Base-by-base conservation (phyloP, 2,113 vertebrate genomes). In the Lycaon pictus region DNA sequence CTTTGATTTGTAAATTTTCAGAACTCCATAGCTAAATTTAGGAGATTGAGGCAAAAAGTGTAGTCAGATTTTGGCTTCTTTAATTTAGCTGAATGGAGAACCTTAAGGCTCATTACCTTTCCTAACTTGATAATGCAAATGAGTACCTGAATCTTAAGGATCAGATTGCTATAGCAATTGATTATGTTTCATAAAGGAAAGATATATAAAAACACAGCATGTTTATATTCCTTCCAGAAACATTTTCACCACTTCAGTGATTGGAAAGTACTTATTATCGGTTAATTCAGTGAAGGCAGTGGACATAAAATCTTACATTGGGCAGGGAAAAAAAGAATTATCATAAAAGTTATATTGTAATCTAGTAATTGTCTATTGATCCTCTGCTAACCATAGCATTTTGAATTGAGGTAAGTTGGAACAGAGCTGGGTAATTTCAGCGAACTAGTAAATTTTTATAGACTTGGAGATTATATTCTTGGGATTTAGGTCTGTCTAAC, bases 1-100 rank as follows among this genome's bases (percentile, higher is more conserved):
- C 29, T 93, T 97, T 67, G 56, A 80, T 89, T 91, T 91, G 74
- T 82, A 87, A 62, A 43, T 17, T 87, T 96, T 94, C 25, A 81
- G 58, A 95, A 96, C 17, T 76, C 11, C 15, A 22, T 10, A 55
- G 35, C 58, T 92, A 71, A 56, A 15, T 87, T 87, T 72, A 62
- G 60, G 35, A 56, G 43, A 89, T 29, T 35, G 55, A 27, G 27
- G 72, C n/a, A 56, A 81, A 88, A 89, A 5, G 4, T 35, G 19
- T 7, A 48, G 27, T 91, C 37, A 35, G 62, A 60, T 67, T 77
- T 86, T 77, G 9, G 13, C 55, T 81, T 48, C 56, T 94, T 93
- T 91, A 65, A 92, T 72, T 85, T 94, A 48, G 22, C 32, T 91
- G 29, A 76, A 81, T 76, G 2, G 91, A 55, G 48, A 94, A 53